A percentile compares a stretch with the other conserved stretches of the same genome.
Evolutionary conservation across 92 coral and sea anemone species (phyloP).

Genomic region (Pocillopora meandrina): DNA sequence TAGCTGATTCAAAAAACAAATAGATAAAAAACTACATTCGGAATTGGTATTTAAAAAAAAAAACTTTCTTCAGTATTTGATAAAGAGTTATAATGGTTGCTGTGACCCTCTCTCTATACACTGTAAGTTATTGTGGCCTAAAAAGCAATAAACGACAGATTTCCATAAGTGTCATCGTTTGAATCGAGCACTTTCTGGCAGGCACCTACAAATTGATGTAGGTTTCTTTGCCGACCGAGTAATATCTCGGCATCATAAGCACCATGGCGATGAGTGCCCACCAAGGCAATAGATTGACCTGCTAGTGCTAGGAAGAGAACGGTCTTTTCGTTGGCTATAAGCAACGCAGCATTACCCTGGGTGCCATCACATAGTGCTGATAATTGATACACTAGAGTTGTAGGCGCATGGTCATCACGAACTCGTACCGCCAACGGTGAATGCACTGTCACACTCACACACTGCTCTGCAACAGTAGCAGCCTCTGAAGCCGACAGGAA

Average conservation of each 20-base stretch:
- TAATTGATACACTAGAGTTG: conserved; percentile 33
- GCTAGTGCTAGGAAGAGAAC: conserved; percentile 38
- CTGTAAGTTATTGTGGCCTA: neutral
- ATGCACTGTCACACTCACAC: conserved; percentile 20
- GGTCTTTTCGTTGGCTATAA: conserved; percentile 44
- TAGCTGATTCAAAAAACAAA: no score
- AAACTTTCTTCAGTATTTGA: no score
- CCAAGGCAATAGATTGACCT: conserved; percentile 24
- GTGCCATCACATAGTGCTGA: conserved; percentile 11
- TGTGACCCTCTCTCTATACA: no score
- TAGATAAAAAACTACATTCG: no score
- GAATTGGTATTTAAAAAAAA: no score
- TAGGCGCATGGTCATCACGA: conserved; percentile 33
- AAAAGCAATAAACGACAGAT: conserved; percentile 29
- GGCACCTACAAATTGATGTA: conserved; percentile 31
- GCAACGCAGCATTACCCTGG: conserved; percentile 17
- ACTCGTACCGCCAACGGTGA: conserved; percentile 43
- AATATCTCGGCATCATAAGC: conserved; percentile 45
- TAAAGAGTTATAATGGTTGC: no score
- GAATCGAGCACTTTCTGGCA: conserved; percentile 49
- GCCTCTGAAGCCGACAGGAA: conserved; percentile 48
- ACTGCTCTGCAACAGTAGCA: conserved; percentile 29
- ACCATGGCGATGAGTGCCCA: conserved; percentile 56
- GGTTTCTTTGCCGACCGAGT: conserved; percentile 9
- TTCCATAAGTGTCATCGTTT: conserved; percentile 26